Conservation (phyloP, 2,888 invertebrate genomes). For the Mesorhabditis belari region DNA sequence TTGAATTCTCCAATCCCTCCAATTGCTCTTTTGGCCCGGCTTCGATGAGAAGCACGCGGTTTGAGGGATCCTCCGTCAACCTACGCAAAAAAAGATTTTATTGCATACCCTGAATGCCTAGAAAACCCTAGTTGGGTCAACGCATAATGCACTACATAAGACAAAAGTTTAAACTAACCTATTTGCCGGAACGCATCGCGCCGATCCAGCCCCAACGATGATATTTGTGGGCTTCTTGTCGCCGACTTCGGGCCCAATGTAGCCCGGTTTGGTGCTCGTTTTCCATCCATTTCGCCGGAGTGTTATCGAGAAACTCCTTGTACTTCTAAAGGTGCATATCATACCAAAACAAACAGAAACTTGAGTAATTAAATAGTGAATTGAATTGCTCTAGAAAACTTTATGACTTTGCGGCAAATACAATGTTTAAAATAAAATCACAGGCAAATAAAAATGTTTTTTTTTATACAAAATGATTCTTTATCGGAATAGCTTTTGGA, state of each 20-base stretch:
- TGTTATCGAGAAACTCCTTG: too few relatives aligned
- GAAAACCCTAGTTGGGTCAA: neutral
- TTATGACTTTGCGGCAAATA: too few relatives aligned
- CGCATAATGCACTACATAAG: neutral
- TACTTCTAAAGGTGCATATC: too few relatives aligned
- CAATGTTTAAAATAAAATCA: too few relatives aligned
- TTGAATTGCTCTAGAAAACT: too few relatives aligned
- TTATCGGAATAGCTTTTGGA: too few relatives aligned
- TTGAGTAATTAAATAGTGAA: too few relatives aligned
- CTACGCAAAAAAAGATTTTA: conserved; percentile 26
- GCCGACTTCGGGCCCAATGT: conserved; percentile 10
- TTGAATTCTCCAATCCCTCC: conserved; percentile 57
- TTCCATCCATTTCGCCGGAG: conserved; percentile 9
- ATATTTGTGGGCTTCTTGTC: conserved; percentile 51
- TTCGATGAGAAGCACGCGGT: conserved; percentile 55
- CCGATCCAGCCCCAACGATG: conserved; percentile 59
- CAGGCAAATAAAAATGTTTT: too few relatives aligned
- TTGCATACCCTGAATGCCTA: neutral
- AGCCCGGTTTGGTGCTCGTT: conserved; percentile 17
- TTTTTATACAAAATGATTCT: too few relatives aligned
- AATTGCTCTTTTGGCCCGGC: conserved; percentile 57
- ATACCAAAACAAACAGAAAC: too few relatives aligned
- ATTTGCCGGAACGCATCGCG: conserved; percentile 57
- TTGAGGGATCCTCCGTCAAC: conserved; percentile 53
- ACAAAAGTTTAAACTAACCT: neutral